Percentiles rank a stretch among this genome's conserved stretches.
phyloP scores from a whole-genome alignment of 2,888 invertebrate genomes.

The Acanthoscelides obtectus region DNA sequence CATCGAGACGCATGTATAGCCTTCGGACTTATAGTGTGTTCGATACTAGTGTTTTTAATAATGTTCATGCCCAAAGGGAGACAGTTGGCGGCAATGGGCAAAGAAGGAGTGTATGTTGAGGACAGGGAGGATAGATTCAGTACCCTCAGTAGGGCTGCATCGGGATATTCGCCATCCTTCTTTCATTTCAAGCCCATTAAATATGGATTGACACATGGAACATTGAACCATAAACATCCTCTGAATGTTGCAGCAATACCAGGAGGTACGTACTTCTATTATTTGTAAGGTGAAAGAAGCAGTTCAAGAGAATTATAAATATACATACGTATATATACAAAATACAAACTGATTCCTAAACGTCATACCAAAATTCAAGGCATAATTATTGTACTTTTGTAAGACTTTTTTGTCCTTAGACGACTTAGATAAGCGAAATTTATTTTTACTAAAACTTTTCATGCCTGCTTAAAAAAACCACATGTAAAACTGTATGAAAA shows the following conservation, averaged over 20 bases:
- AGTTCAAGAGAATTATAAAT: too few relatives aligned
- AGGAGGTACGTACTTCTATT: constrained; percentile 32
- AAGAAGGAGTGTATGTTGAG: constrained; percentile 78
- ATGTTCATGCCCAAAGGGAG: constrained; percentile 94
- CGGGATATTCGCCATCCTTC: constrained; percentile 86
- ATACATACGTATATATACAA: too few relatives aligned
- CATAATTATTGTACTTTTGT: too few relatives aligned
- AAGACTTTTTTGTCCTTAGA: too few relatives aligned
- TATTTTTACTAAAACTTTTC: too few relatives aligned
- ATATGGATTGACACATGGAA: constrained; percentile 50
- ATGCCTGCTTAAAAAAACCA: too few relatives aligned
- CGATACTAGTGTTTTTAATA: constrained; percentile 80
- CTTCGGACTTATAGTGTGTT: constrained; percentile 80
- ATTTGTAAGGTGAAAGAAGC: too few relatives aligned
- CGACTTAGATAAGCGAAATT: too few relatives aligned
- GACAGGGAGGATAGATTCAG: constrained; percentile 80
- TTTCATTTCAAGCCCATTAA: constrained; percentile 89
- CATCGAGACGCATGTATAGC: constrained; percentile 86
- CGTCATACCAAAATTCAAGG: too few relatives aligned
- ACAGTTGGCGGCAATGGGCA: constrained; percentile 86
- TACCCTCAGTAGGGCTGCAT: constrained; percentile 70
- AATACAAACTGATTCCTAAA: too few relatives aligned
- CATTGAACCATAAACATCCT: constrained; percentile 38
- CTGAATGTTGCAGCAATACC: constrained; percentile 40
- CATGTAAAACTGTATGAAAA: too few relatives aligned